These are phyloP conservation scores for Phrynocephalus vlangalii DNA, from an alignment of 2,797 vertebrate species.

Conservation along the genomic window DNA sequence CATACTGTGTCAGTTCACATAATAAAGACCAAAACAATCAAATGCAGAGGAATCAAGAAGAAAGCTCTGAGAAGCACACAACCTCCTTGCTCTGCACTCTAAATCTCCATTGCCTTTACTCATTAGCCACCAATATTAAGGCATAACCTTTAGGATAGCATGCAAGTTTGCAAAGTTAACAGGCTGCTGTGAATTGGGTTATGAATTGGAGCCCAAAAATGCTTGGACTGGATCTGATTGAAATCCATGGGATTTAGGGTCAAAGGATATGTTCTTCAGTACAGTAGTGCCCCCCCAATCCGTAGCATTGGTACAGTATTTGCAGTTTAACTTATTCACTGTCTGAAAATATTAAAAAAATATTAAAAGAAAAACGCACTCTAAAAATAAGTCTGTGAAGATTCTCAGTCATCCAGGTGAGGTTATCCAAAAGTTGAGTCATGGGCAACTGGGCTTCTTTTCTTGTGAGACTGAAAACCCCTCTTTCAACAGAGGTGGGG, in stretches of 20 bases:
- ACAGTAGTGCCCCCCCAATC: no score
- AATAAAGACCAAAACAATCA: neutral
- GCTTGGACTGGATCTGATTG: neutral
- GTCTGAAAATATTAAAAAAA: no score
- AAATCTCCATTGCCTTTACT: neutral
- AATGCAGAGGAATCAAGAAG: neutral
- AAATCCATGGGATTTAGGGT: neutral
- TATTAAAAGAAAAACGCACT: no score
- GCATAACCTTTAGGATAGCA: neutral
- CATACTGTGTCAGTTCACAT: conserved; percentile 23
- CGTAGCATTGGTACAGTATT: no score
- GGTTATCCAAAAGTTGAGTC: no score
- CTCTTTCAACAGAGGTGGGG: no score
- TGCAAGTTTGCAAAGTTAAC: neutral
- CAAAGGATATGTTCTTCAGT: neutral
- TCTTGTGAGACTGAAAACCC: no score
- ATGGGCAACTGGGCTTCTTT: no score
- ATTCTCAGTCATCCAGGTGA: no score
- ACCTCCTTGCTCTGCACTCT: neutral
- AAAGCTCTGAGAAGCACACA: neutral
- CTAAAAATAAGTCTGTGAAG: no score
- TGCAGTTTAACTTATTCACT: no score
- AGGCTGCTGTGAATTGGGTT: neutral
- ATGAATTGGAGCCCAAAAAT: neutral
- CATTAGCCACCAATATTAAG: neutral